Evolutionary conservation across 2,888 invertebrate genomes (phyloP), one percentile per base, ranked within the genome.

Genomic region (Bugulina stolonifera): DNA sequence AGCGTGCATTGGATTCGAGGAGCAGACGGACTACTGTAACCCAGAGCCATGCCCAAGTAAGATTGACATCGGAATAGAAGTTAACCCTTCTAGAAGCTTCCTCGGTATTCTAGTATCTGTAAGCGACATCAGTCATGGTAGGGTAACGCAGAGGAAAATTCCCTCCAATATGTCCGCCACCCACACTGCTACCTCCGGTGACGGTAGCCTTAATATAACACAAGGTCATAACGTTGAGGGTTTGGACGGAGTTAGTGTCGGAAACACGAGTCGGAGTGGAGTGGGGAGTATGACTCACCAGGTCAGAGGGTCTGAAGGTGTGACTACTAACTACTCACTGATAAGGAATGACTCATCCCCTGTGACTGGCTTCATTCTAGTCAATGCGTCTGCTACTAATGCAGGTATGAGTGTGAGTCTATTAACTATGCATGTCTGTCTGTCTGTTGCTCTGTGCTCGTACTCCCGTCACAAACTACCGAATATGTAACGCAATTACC

Each of bases 41-140:
- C 69, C 73, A 2, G 75, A 75, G 58, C 77, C 75, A 2, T 84
- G 84, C 76, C 79, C 82, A 75, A 78, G 83, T 83, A 74, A 75
- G 74, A n/a, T 23, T 1, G 27, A 32, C 22, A 32, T 54, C 29
- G 64, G 32, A 25, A 29, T 57, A 22, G 29, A 55, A 18, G 57
- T 71, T n/a, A 25, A 54, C 43, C 29, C 14, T n/a, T 18, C 23
- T 10, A 18, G 34, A 64, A 32, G 3, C 3, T 5, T 32, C 34
- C 27, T 64, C 32, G 64, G 64, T 64, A 64, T 64, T 32, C 64
- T 14, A 3, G 34, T 64, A 14, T 64, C 64, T 32, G 32, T 64
- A 27, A n/a, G 64, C 27, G 32, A 3, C 22, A n/a, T 10, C 5
- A 43, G 10, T 43, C 43, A n/a, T n/a, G n/a, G n/a, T n/a, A n/a